Evolutionary conservation across 2,888 invertebrate species (phyloP).

Genomic region (Orgyia antiqua): DNA sequence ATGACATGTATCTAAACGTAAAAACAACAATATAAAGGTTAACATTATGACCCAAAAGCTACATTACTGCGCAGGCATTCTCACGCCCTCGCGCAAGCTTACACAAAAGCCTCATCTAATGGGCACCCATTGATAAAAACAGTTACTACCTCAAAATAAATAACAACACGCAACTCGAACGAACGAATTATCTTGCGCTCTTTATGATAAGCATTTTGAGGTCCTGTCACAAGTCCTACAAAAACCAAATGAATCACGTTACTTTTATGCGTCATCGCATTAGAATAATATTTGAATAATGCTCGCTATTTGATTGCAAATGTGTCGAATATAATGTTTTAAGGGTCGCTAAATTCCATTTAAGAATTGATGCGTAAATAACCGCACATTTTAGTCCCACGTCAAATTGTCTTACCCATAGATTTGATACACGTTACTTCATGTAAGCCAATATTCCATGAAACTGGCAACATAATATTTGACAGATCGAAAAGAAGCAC

Average conservation of each 20-base stretch:
- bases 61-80: too few relatives aligned
- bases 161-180: slow-evolving; percentile 36
- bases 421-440: slow-evolving; percentile 48
- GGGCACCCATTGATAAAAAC: slow-evolving; percentile 50
- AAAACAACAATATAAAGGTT: too few relatives aligned
- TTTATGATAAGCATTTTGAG: slow-evolving; percentile 36
- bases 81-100: slow-evolving; percentile 37
- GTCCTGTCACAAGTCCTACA: slow-evolving; percentile 21
- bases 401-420: slow-evolving; percentile 55
- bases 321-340: slow-evolving; percentile 24
- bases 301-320: slow-evolving; percentile 15
- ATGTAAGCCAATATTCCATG: slow-evolving; percentile 59
- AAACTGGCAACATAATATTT: slow-evolving; percentile 34
- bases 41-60: too few relatives aligned
- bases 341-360: slow-evolving; percentile 42
- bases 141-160: slow-evolving; percentile 54
- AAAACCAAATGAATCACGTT: slow-evolving; percentile 26
- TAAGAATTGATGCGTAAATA: slow-evolving; percentile 45
- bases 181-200: slow-evolving; percentile 36
- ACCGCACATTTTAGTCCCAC: slow-evolving; percentile 50
- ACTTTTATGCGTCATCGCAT: slow-evolving; percentile 25
- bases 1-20: too few relatives aligned
- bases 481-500: slow-evolving; percentile 27
- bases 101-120: slow-evolving; percentile 41
- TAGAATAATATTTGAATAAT: slow-evolving; percentile 26